Percentiles rank a stretch among this genome's conserved stretches.
Evolutionary conservation across 2,113 vertebrate genomes (phyloP).

Genomic region (Erythrocercus mccallii): DNA sequence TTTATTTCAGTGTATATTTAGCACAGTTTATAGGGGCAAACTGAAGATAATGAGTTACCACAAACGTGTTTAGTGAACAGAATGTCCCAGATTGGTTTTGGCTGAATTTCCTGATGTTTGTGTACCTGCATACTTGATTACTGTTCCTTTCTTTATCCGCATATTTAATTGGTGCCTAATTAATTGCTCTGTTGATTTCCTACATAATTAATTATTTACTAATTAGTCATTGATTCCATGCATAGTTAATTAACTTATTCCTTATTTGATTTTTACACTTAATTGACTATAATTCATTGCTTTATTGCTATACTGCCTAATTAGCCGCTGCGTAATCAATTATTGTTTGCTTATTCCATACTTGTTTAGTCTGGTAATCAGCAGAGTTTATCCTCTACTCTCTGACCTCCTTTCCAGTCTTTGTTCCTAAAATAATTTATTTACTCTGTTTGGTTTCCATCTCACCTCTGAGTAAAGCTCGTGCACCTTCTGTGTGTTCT

Average conservation of each 20-base stretch:
- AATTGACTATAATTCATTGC: slow-evolving; percentile 53
- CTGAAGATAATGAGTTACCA: neutral
- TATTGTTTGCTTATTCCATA: slow-evolving; percentile 4
- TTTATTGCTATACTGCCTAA: slow-evolving; percentile 23
- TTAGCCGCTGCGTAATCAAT: slow-evolving; percentile 40
- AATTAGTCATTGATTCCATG: slow-evolving; percentile 52
- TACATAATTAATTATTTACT: slow-evolving; percentile 53
- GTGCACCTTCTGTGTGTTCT: neutral
- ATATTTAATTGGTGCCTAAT: slow-evolving; percentile 59
- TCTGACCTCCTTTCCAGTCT: neutral
- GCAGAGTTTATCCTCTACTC: neutral
- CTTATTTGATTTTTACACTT: slow-evolving; percentile 55
- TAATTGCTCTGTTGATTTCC: slow-evolving; percentile 59
- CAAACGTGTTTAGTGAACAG: neutral
- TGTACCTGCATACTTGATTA: slow-evolving; percentile 54
- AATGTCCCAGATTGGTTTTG: slow-evolving; percentile 10
- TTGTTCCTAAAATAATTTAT: neutral
- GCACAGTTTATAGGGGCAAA: neutral
- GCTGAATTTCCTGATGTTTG: slow-evolving; percentile 15
- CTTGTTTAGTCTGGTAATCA: neutral
- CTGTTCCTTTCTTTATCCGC: slow-evolving; percentile 29
- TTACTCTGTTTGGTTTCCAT: neutral
- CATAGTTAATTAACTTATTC: slow-evolving; percentile 49
- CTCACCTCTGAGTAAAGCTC: neutral
- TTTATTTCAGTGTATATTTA: neutral